phyloP scores from a whole-genome alignment of 37 sponge, comb jelly and placozoan species.

The Halisarca cf. caerulea region DNA sequence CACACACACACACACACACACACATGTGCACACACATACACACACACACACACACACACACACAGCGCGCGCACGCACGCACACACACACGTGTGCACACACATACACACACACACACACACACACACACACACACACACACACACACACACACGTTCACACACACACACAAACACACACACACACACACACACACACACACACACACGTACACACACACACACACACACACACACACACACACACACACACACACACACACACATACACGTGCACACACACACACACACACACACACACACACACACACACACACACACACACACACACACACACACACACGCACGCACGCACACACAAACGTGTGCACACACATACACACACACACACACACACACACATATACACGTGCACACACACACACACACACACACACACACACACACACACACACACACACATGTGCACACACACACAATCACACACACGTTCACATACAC shows the following conservation, averaged over 20 bases:
- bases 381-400: conserved; percentile 32
- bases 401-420: conserved; percentile 13
- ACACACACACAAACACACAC: neutral
- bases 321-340: conserved; percentile 20
- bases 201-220: neutral
- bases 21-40: too few species aligned
- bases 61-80: too few species aligned
- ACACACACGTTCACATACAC: too few species aligned
- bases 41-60: too few species aligned
- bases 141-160: too few species aligned
- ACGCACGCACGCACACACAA: conserved; percentile 16
- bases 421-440: conserved; percentile 10
- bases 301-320: conserved; percentile 1
- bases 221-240: conserved; percentile 25
- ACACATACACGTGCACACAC: neutral
- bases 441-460: too few species aligned
- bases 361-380: conserved; percentile 17
- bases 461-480: too few species aligned
- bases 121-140: too few species aligned
- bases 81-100: too few species aligned
- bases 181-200: neutral
- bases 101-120: too few species aligned
- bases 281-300: conserved; percentile 25
- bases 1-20: too few species aligned
- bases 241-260: neutral